Evolutionary conservation across 2,888 invertebrate species (phyloP), one percentile per base, ranked within the genome.

Genomic region (Tipula unca): DNA sequence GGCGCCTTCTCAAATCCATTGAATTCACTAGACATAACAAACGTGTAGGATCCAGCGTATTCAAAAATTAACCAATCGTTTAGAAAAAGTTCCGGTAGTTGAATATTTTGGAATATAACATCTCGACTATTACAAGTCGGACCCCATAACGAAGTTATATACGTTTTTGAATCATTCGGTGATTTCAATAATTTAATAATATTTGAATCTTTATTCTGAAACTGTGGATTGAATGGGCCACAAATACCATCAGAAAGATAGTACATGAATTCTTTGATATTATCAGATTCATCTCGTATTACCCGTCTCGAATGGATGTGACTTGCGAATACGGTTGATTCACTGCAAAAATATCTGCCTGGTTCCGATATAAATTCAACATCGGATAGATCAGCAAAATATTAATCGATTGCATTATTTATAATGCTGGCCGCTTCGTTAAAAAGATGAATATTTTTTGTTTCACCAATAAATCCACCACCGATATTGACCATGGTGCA

Each of bases 361-460:
- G 83, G 83, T 83, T 83, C 83, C 17, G 83, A 1, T 0, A 83
- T 32, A 83, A 83, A 32, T 29, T n/a, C n/a, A 83, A 83, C 83
- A 29, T 32, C 32, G n/a, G 29, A n/a, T 1, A 32, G n/a, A 29
- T 83, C 83, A 32, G 13, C 14, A 17, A 32, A 83, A 83, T 83
- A 83, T 83, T 29, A n/a, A 83, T 83, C 83, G 35, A 83, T 83
- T 35, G 83, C 32, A 32, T 14, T n/a, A 83, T 83, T 83, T 32
- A 83, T 32, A 29, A 14, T 8, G 8, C 3, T 17, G 14, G 83
- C 83, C 17, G 35, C 1, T 6, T 32, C 32, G 3, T 83, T 17
- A 32, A 83, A 83, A 8, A 69, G 1, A 8, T 69, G 25, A 10
- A 69, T 69, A n/a, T 5, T 14, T 14, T 32, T 17, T 6, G 17